Conservation (phyloP, 2,888 invertebrate genomes). For the Junonia oenone region DNA sequence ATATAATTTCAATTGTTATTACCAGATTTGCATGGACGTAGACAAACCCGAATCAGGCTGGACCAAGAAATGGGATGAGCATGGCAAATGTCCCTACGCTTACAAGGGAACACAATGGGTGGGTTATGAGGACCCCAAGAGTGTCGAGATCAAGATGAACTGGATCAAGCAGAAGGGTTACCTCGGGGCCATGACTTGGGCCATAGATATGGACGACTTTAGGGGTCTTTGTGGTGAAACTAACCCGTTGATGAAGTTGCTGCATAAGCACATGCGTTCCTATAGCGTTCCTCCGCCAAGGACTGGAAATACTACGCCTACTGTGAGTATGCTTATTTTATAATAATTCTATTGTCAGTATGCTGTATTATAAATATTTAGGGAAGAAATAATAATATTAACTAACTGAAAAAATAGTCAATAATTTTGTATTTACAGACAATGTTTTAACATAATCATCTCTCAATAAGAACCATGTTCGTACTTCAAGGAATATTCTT, state of each 20-base stretch:
- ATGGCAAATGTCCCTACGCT: conserved; percentile 90
- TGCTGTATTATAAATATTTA: background rate
- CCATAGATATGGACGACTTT: conserved; percentile 95
- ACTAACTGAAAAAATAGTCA: too few relatives aligned
- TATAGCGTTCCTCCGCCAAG: conserved; percentile 85
- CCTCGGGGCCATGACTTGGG: conserved; percentile 95
- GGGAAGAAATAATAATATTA: background rate
- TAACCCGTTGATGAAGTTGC: conserved; percentile 86
- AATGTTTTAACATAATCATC: too few relatives aligned
- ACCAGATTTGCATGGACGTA: conserved; percentile 88
- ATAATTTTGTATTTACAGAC: too few relatives aligned
- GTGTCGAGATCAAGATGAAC: conserved; percentile 93
- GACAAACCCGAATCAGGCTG: conserved; percentile 85
- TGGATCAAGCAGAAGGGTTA: conserved; percentile 89
- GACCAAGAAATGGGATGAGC: conserved; percentile 91
- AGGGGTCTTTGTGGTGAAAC: conserved; percentile 88
- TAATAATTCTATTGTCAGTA: background rate
- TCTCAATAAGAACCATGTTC: too few relatives aligned
- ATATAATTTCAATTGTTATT: background rate
- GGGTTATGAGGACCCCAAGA: conserved; percentile 90
- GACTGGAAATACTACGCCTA: conserved; percentile 81
- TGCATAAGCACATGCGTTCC: conserved; percentile 85
- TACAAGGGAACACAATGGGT: conserved; percentile 95
- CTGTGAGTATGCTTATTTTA: too few relatives aligned
- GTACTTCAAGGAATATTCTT: too few relatives aligned